Base-by-base conservation (phyloP, 2,888 invertebrate species). In the Neoscelio sp. region DNA sequence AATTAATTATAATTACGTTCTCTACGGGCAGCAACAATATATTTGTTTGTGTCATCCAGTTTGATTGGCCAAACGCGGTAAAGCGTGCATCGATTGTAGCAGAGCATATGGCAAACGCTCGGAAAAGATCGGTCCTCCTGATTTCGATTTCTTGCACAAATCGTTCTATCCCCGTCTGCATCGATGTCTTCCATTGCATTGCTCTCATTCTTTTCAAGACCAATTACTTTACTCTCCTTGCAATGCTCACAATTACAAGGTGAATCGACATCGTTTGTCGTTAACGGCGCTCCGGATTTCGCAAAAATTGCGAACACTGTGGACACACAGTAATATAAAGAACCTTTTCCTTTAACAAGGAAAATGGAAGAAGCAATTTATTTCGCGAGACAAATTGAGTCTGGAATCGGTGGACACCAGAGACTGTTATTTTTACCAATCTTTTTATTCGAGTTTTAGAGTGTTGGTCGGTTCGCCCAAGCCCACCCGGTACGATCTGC, bases 41-140 rank as follows among this genome's bases (percentile, higher is more conserved):
- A 70, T 56, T 80, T 79, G 15, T 58, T 23, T 20, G 78, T 82
- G 15, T 65, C 68, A n/a, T 81, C 76, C 4, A 67, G 65, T 3
- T 60, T 56, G 28, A 81, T 76, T 48, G 80, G 77, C 38, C 76
- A 64, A 5, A 81, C 12, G 2, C 83, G 84, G 68, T 83, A 86
- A 54, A 74, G 82, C 20, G 87, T 83, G 74, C 89, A 89, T n/a
- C 80, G 79, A 80, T 90, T 89, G 75, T 84, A 76, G 78, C 89
- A 89, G 13, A 84, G 80, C 89, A 90, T 89, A 71, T 89, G 87
- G 80, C 89, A 90, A 23, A 89, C 78, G 68, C 86, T 89, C 4
- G 85, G 79, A 52, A 89, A 90, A 2, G 85, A 84, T 65, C 85
- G 85, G 81, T 89, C 87, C 23, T 83, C 81, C 54, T 73, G 77